Percentiles rank a stretch among this genome's conserved stretches.
Evolutionary conservation across 2,797 vertebrate genomes (phyloP).

Genomic region (Hybognathus amarus): DNA sequence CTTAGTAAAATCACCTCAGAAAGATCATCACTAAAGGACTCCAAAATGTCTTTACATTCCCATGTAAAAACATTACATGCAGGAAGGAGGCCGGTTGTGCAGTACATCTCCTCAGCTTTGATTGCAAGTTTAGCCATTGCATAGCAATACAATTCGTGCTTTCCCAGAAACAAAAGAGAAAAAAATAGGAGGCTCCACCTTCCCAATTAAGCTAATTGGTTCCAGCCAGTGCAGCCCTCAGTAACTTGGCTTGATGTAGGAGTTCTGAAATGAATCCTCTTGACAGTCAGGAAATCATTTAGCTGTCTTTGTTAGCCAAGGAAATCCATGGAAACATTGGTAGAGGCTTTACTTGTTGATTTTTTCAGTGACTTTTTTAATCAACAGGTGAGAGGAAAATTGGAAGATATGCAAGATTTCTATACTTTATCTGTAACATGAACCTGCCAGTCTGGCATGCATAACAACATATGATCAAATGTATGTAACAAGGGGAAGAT

Average conservation of each 20-base stretch:
- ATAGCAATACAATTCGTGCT: constrained; percentile 34
- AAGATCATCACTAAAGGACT: constrained; percentile 38
- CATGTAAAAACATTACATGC: constrained; percentile 64
- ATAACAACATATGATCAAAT: background rate
- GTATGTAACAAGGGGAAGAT: background rate
- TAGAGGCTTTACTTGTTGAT: background rate
- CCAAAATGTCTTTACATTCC: constrained; percentile 55
- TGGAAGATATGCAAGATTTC: background rate
- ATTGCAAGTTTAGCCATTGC: constrained; percentile 15
- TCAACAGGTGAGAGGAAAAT: background rate
- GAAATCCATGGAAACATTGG: background rate
- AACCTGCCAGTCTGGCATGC: background rate
- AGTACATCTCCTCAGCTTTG: constrained; percentile 58
- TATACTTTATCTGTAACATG: background rate
- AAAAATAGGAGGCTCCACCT: constrained; percentile 49
- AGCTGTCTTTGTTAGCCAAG: constrained; percentile 46
- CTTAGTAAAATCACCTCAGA: constrained; percentile 45
- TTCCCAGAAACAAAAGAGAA: constrained; percentile 17
- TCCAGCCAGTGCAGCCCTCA: constrained; percentile 48
- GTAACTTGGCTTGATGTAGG: constrained; percentile 35
- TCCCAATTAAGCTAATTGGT: constrained; percentile 59
- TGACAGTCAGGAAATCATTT: constrained; percentile 37
- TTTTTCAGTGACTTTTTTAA: background rate
- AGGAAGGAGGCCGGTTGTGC: constrained; percentile 61
- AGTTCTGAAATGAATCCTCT: constrained; percentile 46